Evolutionary conservation across 2,113 vertebrate genomes (phyloP), one percentile per base, ranked within the genome.

Genomic region (Hippolais icterina): DNA sequence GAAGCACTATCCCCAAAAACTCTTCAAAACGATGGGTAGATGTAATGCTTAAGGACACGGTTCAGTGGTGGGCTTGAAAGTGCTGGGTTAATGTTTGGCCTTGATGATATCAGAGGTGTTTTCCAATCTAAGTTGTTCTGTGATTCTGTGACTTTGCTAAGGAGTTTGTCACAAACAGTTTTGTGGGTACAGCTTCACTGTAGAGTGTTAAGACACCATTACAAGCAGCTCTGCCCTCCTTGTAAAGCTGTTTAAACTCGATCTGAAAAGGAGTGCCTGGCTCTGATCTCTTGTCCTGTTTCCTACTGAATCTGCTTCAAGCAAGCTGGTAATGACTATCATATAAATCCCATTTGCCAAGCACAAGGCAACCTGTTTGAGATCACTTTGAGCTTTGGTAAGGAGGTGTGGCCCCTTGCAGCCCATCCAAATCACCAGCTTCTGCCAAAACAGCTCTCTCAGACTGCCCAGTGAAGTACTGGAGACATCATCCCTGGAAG

Each of bases 231-330:
- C 52, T 71, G 35, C 4, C 41, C 22, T 68, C 3, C 4, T 56
- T 52, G 7, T 31, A 44, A 70, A n/a, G 12, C 12, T 11, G 10
- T 74, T 89, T 72, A 42, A 72, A 29, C 10, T 52, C 0, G 0
- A 7, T 37, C 27, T 31, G 46, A 23, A 76, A 89, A 80, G 23
- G 4, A 57, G 27, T 49, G 10, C 29, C 54, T 84, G 28, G 8
- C 35, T 93, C 50, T 59, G 16, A 41, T 12, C 11, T 31, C 29
- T 41, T 31, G 16, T 54, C 27, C 66, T 59, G 20, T 15, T 63
- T 86, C n/a, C 17, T 17, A 29, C 11, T 65, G 63, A 37, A 57
- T 81, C 72, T 56, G 4, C 20, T n/a, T 41, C 61, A 70, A 81
- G 23, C 35, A 31, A 72, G 35, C 31, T 44, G n/a, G 20, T n/a